Percentiles rank a stretch among this genome's conserved stretches.
Evolutionary conservation across 2,888 invertebrate genomes (phyloP).

Genomic region (Eutolmus rufibarbis): DNA sequence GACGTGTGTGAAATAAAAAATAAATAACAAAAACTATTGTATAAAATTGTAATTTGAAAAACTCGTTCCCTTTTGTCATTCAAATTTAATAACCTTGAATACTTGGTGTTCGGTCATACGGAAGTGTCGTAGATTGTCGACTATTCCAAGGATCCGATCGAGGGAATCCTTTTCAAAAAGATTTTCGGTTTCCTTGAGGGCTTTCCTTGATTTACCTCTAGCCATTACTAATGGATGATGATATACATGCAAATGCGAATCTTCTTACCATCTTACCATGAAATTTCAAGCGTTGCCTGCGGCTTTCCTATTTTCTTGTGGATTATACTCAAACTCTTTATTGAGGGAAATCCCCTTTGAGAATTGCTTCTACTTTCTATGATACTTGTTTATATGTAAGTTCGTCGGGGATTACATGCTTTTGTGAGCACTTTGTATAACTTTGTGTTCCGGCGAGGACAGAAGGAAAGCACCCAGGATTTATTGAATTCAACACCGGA

Average conservation of each 20-base stretch:
- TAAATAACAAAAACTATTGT: too few relatives aligned
- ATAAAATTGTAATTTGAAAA: too few relatives aligned
- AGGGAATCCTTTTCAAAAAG: neutral
- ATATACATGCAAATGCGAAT: neutral
- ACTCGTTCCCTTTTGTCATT: neutral
- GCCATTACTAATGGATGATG: neutral
- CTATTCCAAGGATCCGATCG: neutral
- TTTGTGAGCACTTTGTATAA: neutral
- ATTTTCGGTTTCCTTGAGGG: neutral
- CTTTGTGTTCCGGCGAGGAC: neutral
- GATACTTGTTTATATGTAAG: neutral
- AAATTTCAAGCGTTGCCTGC: neutral
- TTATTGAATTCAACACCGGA: neutral
- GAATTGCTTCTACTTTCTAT: neutral
- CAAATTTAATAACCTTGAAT: neutral
- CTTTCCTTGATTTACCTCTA: neutral
- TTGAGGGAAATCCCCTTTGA: neutral
- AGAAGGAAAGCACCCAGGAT: neutral
- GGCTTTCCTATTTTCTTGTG: neutral
- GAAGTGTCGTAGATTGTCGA: neutral
- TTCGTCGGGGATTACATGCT: neutral
- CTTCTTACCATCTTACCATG: neutral
- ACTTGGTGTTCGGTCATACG: neutral
- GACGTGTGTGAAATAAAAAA: too few relatives aligned
- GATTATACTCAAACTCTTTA: neutral